Base-by-base conservation (phyloP, 2,113 vertebrate species). In the Silurus meridionalis region DNA sequence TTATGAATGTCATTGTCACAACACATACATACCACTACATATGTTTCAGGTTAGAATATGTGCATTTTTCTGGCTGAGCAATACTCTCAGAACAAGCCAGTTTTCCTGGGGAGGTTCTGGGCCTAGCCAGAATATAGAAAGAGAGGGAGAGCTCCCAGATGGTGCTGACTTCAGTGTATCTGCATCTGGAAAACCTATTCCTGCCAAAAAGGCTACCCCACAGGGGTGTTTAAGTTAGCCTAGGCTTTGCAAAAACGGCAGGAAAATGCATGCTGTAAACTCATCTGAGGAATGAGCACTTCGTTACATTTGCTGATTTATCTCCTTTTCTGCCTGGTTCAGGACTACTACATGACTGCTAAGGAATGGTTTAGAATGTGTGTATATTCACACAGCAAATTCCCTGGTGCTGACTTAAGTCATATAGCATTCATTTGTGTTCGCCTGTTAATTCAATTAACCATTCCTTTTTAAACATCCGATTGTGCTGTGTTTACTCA, bases 131-230 rank as follows among this genome's bases (percentile, higher is more conserved):
- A 86, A 81, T 71, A 86, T 61, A 55, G 52, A 79, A 57, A 48
- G 23, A 61, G 69, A 74, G 15, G 37, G 75, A 23, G 46, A 58
- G 74, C 60, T 85, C 87, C 71, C 87, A 85, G 80, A 85, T 88
- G 87, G 83, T 25, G 61, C 67, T 58, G 57, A 57, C 72, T 77
- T 66, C 80, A 7, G 46, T 82, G 57, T 55, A 72, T 89, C 78
- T 87, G 71, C 87, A 89, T 89, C 86, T 90, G 86, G 89, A 88
- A 90, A 88, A 90, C 78, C 48, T 86, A 90, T 89, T 53, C 25
- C 58, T 83, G 58, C 84, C 64, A 61, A 81, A 86, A 88, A 72
- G 86, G 84, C 86, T 67, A 89, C 82, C 69, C 81, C 88, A 86
- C 82, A 52, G 86, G 79, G 46, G 72, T 84, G 75, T 80, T 89